Percentiles rank a stretch among this genome's conserved stretches.
Conservation (phyloP, 1,140 invertebrate species). For the Chrysomallon squamiferum region DNA sequence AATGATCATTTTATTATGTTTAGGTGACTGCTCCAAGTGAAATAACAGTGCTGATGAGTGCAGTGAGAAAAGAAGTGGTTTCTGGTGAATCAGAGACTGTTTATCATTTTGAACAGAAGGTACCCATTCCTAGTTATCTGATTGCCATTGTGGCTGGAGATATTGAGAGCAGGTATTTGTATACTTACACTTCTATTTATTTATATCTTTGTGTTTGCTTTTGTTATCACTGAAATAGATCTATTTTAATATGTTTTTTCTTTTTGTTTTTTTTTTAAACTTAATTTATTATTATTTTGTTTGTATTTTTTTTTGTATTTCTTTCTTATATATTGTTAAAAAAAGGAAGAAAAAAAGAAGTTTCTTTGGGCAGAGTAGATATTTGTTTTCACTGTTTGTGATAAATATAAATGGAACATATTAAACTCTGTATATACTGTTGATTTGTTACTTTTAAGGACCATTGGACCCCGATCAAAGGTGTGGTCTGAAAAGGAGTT, state of each 20-base stretch:
- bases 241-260: not conserved
- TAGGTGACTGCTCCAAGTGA: conserved; percentile 77
- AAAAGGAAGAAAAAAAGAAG: too few species aligned
- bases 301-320: too few species aligned
- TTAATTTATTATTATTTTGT: too few species aligned
- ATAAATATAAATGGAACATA: too few species aligned
- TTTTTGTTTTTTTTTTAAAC: too few species aligned
- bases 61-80: conserved; percentile 65
- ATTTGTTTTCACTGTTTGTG: too few species aligned
- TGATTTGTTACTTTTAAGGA: too few species aligned
- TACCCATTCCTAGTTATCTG: conserved; percentile 68
- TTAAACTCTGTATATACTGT: too few species aligned
- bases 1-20: too few species aligned
- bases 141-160: conserved; percentile 88
- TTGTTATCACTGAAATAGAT: not conserved
- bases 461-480: conserved; percentile 78
- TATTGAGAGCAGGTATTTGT: conserved; percentile 73
- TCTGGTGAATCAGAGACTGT: conserved; percentile 23
- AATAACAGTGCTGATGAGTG: conserved; percentile 90
- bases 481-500: conserved; percentile 91
- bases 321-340: too few species aligned
- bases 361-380: too few species aligned
- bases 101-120: conserved; percentile 75
- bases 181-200: conserved; percentile 6
- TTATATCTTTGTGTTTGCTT: not conserved